Conservation (phyloP, 2,797 vertebrate genomes). For the Buphagus erythrorhynchus region DNA sequence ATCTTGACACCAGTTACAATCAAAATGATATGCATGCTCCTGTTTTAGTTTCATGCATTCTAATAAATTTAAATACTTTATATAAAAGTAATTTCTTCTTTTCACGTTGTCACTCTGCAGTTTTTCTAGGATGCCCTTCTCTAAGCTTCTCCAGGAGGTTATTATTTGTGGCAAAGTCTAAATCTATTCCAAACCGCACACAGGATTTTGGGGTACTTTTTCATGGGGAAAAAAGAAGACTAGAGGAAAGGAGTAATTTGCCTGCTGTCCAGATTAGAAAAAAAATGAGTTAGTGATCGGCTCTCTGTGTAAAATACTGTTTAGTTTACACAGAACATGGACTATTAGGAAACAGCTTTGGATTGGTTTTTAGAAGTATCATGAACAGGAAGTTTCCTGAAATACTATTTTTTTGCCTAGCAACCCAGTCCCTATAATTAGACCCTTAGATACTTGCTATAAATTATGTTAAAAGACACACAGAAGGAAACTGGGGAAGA, state of each 20-base stretch:
- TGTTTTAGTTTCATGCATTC: neutral
- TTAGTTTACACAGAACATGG: neutral
- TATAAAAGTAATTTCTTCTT: neutral
- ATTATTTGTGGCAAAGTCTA: neutral
- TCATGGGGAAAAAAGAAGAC: neutral
- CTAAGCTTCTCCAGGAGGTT: neutral
- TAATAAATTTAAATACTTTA: neutral
- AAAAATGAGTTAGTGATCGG: neutral
- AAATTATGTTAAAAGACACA: neutral
- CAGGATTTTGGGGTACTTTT: neutral
- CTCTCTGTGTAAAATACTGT: neutral
- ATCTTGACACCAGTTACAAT: neutral
- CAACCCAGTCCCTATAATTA: constrained; percentile 48
- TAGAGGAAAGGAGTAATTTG: neutral
- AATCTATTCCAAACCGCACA: neutral
- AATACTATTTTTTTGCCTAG: constrained; percentile 55
- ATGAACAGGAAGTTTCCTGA: constrained; percentile 40
- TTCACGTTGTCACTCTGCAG: neutral
- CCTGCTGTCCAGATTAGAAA: neutral
- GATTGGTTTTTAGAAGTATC: neutral
- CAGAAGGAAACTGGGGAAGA: neutral
- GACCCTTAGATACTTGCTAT: neutral
- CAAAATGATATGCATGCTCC: neutral
- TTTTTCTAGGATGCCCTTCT: neutral
- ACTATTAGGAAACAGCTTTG: neutral